Percentiles rank a stretch among this genome's conserved stretches.
phyloP scores from a whole-genome alignment of 92 coral and sea anemone species.

The Heliopora coerulea region DNA sequence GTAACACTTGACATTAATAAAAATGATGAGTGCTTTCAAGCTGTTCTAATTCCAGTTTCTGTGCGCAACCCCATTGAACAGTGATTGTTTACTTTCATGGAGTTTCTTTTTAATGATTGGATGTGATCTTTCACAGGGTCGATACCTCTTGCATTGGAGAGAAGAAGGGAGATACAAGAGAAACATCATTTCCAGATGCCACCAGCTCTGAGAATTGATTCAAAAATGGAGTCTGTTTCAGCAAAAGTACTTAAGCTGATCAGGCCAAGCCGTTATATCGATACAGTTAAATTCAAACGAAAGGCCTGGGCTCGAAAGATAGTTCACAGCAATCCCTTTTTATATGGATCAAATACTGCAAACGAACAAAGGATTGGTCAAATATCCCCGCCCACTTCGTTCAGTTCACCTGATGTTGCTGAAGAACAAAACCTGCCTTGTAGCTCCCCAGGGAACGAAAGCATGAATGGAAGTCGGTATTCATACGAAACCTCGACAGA shows the following conservation, averaged over 20 bases:
- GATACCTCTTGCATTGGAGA: background rate
- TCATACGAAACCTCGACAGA: no score
- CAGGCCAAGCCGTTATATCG: constrained; percentile 35
- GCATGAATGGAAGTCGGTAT: background rate
- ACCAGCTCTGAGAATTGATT: constrained; percentile 35
- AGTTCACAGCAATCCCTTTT: constrained; percentile 27
- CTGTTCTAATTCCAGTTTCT: no score
- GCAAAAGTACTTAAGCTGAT: constrained; percentile 15
- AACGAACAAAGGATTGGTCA: background rate
- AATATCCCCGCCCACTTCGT: background rate
- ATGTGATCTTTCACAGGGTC: background rate
- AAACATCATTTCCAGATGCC: constrained; percentile 15
- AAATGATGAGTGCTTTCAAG: no score
- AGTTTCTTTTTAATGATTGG: no score
- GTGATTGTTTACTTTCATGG: no score
- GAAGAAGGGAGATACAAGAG: constrained; percentile 28
- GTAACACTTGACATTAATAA: no score
- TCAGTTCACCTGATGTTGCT: no score
- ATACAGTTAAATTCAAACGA: constrained; percentile 32
- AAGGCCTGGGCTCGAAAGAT: constrained; percentile 32
- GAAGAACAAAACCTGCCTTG: background rate
- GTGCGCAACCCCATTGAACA: no score
- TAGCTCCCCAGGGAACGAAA: background rate
- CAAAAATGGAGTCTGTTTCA: constrained; percentile 28
- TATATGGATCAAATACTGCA: constrained; percentile 1